A percentile compares a stretch with the other conserved stretches of the same genome.
Evolutionary conservation across 2,888 invertebrate species (phyloP).

Genomic region (Galerucella pusilla): DNA sequence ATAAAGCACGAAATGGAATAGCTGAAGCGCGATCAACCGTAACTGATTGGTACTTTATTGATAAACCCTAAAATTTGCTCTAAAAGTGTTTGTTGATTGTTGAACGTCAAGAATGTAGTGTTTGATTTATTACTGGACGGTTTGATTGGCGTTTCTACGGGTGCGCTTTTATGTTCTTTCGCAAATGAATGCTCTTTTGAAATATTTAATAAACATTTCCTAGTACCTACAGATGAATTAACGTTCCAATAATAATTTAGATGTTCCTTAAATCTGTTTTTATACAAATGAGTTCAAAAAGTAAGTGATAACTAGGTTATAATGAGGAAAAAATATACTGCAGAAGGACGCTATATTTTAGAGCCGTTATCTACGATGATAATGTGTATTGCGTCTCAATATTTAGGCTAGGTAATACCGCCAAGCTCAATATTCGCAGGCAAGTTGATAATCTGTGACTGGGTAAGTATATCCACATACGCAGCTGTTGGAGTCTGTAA

Average conservation of each 20-base stretch:
- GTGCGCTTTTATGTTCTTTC: conserved; percentile 21
- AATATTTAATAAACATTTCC: not conserved
- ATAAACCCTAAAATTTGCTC: conserved; percentile 29
- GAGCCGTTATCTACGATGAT: too few species aligned
- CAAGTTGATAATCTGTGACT: too few species aligned
- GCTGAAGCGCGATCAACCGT: conserved; percentile 21
- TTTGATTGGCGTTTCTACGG: not conserved
- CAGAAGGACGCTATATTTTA: too few species aligned
- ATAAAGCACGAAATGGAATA: conserved; percentile 1
- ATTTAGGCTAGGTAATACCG: too few species aligned
- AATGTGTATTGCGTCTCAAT: too few species aligned
- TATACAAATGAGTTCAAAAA: too few species aligned
- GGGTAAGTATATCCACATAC: too few species aligned
- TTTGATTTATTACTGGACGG: conserved; percentile 26
- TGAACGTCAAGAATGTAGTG: conserved; percentile 21
- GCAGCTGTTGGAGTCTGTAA: too few species aligned
- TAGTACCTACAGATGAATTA: conserved; percentile 9
- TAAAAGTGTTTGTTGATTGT: conserved; percentile 26
- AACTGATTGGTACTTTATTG: conserved; percentile 30
- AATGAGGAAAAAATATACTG: too few species aligned
- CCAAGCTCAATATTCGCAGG: too few species aligned
- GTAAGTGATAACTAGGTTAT: too few species aligned
- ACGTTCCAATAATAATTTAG: not conserved
- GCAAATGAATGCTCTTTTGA: conserved; percentile 14
- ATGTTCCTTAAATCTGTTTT: not conserved